Evolutionary conservation across 2,113 vertebrate genomes (phyloP).

Genomic region (Cyanoliseus patagonus): DNA sequence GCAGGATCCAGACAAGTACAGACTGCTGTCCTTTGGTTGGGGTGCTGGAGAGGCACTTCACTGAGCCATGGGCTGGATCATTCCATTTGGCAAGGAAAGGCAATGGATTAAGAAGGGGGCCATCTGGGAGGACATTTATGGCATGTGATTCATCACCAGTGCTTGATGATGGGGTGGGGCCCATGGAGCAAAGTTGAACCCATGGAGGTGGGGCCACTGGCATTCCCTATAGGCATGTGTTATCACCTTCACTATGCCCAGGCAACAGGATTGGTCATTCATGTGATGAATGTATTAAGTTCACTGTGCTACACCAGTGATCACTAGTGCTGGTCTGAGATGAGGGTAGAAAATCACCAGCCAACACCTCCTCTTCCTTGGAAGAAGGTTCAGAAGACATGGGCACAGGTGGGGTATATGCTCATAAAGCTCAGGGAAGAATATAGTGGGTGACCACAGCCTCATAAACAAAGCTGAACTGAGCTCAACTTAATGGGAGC

Average conservation of each 20-base stretch:
- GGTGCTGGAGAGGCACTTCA: not conserved
- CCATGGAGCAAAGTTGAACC: not conserved
- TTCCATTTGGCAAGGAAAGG: not conserved
- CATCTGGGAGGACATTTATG: not conserved
- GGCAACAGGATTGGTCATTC: not conserved
- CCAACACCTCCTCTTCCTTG: not conserved
- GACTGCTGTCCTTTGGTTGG: not conserved
- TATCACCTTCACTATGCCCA: not conserved
- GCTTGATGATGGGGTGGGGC: not conserved
- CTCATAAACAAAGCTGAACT: not conserved
- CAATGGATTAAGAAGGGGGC: not conserved
- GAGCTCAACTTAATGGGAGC: not conserved
- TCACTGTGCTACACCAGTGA: not conserved
- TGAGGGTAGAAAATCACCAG: not conserved
- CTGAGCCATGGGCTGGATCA: not conserved
- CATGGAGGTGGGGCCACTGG: not conserved
- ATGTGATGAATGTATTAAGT: not conserved
- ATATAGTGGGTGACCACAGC: not conserved
- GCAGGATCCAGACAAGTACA: not conserved
- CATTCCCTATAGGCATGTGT: not conserved
- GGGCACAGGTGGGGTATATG: not conserved
- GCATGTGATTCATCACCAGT: not conserved
- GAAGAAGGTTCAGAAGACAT: not conserved
- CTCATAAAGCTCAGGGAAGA: not conserved
- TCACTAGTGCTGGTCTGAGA: not conserved